These are phyloP conservation scores for Capromys pilorides DNA, from an alignment of 2,797 vertebrate species.

Conservation along the genomic window DNA sequence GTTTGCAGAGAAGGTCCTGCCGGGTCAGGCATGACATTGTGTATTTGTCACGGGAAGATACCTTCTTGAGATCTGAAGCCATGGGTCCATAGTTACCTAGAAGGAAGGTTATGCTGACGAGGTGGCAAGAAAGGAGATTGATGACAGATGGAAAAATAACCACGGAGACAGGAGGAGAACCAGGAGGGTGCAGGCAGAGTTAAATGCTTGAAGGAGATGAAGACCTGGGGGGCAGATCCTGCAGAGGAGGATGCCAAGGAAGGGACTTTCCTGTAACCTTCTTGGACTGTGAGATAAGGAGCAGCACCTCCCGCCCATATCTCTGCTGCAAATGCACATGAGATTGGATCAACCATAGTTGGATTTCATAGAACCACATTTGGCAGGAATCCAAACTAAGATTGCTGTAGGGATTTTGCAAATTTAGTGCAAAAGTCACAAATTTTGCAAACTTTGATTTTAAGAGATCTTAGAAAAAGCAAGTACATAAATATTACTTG, in stretches of 20 bases:
- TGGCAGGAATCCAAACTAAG: constrained; percentile 70
- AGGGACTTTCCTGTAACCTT: constrained; percentile 45
- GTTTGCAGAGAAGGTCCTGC: not conserved
- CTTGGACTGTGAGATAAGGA: constrained; percentile 33
- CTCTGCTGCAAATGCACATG: not conserved
- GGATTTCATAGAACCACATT: constrained; percentile 53
- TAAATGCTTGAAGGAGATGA: not conserved
- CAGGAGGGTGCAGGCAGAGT: not conserved
- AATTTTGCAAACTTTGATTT: constrained; percentile 69
- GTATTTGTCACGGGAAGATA: not conserved
- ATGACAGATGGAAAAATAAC: not conserved
- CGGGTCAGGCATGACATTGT: not conserved
- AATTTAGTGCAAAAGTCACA: constrained; percentile 69
- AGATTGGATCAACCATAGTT: constrained; percentile 61
- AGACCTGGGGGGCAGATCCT: not conserved
- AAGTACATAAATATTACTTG: constrained; percentile 70
- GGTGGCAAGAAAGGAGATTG: not conserved
- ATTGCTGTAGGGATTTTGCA: constrained; percentile 65
- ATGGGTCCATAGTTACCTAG: not conserved
- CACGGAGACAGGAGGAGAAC: not conserved
- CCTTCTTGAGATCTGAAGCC: not conserved
- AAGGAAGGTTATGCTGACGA: not conserved
- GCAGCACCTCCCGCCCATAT: not conserved
- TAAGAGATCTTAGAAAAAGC: constrained; percentile 73
- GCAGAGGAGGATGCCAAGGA: constrained; percentile 22